These are phyloP conservation scores for Festucalex cinctus DNA, from an alignment of 2,113 vertebrate species.

Conservation along the genomic window DNA sequence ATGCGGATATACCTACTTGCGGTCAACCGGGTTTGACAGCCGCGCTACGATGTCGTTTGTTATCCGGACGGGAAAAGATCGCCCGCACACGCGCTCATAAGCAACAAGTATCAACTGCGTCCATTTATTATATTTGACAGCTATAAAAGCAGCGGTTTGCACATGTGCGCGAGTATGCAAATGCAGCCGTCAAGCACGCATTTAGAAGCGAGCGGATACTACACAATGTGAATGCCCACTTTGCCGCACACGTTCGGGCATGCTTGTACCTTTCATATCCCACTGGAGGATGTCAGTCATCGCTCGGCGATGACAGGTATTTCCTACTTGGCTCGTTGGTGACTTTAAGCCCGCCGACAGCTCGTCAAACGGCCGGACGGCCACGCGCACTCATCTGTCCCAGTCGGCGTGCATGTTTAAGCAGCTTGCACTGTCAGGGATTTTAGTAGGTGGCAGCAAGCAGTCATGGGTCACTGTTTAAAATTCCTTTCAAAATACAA, in stretches of 20 bases:
- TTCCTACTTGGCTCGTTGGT: constrained; percentile 50
- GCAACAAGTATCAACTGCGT: constrained; percentile 4
- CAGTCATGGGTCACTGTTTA: constrained; percentile 32
- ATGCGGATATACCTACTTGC: constrained; percentile 15
- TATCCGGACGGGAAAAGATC: constrained; percentile 26
- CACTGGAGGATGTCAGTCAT: constrained; percentile 43
- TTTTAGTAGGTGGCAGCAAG: constrained; percentile 33
- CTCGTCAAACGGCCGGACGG: constrained; percentile 58
- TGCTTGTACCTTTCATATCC: constrained; percentile 36
- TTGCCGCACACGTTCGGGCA: constrained; percentile 17
- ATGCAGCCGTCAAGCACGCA: not conserved
- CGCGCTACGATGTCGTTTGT: constrained; percentile 33
- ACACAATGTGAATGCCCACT: constrained; percentile 16
- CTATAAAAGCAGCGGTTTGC: constrained; percentile 9
- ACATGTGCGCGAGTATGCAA: constrained; percentile 10
- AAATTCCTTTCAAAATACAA: constrained; percentile 21
- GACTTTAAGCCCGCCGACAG: constrained; percentile 57
- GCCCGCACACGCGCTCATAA: not conserved
- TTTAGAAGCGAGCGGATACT: not conserved
- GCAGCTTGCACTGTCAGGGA: constrained; percentile 43
- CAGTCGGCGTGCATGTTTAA: constrained; percentile 24
- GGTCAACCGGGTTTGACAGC: constrained; percentile 28
- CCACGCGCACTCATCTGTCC: constrained; percentile 49
- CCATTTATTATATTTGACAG: constrained; percentile 37
- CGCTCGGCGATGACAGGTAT: constrained; percentile 50